Conservation (phyloP, 1,140 invertebrate species). For the Calycopis cecrops region DNA sequence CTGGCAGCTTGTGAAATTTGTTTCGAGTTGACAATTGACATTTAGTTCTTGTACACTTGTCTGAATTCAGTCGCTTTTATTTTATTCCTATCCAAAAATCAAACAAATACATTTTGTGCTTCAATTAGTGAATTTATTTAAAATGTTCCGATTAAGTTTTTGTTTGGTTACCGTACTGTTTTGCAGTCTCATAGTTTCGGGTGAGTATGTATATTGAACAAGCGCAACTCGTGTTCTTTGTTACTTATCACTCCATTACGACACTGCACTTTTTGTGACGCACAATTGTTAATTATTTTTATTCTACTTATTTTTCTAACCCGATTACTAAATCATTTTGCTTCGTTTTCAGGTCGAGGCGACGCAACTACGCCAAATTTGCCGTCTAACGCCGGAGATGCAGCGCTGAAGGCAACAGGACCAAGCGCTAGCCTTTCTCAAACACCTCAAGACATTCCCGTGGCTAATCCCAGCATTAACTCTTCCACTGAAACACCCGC, state of each 20-base stretch:
- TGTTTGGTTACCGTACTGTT: constrained; percentile 43
- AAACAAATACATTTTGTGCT: constrained; percentile 3
- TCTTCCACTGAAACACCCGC: constrained; percentile 3
- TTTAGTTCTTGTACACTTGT: neutral
- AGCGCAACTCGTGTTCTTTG: constrained; percentile 45
- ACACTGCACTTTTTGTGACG: constrained; percentile 11
- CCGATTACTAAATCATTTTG: constrained; percentile 18
- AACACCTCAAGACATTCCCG: too few relatives aligned
- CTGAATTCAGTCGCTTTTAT: constrained; percentile 3
- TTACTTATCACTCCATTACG: constrained; percentile 44
- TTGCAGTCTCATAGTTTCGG: constrained; percentile 43
- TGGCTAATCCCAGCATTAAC: neutral
- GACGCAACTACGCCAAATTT: neutral
- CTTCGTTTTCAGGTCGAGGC: constrained; percentile 35
- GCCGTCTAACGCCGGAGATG: constrained; percentile 3
- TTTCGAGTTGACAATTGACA: constrained; percentile 1
- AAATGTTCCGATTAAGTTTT: constrained; percentile 52
- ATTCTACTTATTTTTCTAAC: constrained; percentile 5
- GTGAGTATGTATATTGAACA: constrained; percentile 41
- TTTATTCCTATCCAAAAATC: neutral
- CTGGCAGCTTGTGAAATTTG: neutral
- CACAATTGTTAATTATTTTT: constrained; percentile 6
- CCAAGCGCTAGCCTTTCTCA: too few relatives aligned
- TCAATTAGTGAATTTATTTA: constrained; percentile 17
- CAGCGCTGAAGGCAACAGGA: too few relatives aligned